A percentile compares a stretch with the other conserved stretches of the same genome.
These are phyloP conservation scores for Meriones unguiculatus DNA, from an alignment of 2,113 vertebrate species.

Conservation along the genomic window DNA sequence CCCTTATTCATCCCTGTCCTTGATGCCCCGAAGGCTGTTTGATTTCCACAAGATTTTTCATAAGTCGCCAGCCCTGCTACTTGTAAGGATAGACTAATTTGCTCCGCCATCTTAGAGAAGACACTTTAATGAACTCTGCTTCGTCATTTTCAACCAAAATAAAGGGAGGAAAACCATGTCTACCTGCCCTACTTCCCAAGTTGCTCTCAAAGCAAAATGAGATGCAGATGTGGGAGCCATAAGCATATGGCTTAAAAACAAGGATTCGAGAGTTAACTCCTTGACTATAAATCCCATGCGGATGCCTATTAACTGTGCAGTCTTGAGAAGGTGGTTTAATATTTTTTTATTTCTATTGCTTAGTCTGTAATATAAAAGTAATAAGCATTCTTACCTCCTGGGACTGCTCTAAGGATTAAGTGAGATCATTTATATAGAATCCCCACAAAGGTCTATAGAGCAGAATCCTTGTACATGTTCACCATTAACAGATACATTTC, in stretches of 20 bases:
- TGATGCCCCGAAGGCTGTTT: not conserved
- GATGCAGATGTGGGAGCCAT: not conserved
- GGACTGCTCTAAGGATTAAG: not conserved
- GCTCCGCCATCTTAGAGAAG: not conserved
- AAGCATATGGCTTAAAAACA: not conserved
- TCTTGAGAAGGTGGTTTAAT: not conserved
- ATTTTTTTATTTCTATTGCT: not conserved
- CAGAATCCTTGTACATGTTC: not conserved
- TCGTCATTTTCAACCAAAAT: not conserved
- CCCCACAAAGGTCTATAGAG: not conserved
- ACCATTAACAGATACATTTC: not conserved
- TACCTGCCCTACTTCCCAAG: not conserved
- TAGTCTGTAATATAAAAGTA: not conserved
- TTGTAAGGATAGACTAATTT: not conserved
- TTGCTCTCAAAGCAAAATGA: slow-evolving; percentile 16
- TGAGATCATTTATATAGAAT: not conserved
- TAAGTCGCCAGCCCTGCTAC: not conserved
- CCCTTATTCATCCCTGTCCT: not conserved
- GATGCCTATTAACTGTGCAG: not conserved
- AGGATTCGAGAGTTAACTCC: not conserved
- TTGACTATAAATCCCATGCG: not conserved
- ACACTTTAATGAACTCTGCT: not conserved
- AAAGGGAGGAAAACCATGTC: slow-evolving; percentile 5
- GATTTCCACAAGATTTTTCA: not conserved
- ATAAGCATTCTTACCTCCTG: not conserved